phyloP scores from a whole-genome alignment of 2,888 invertebrate species.

The Argyresthia albistria region DNA sequence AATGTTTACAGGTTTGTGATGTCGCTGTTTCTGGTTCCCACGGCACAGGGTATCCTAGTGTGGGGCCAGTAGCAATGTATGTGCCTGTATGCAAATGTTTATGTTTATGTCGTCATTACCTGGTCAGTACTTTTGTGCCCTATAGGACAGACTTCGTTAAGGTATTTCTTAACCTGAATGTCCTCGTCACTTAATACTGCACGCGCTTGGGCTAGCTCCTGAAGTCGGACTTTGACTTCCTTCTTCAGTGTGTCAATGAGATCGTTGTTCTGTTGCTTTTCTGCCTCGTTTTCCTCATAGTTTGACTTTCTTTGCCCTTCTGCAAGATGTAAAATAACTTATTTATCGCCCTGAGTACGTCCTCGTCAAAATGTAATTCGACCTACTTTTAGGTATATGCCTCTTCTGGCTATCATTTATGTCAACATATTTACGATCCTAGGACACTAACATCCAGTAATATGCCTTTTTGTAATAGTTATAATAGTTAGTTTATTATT shows the following conservation, averaged over 20 bases:
- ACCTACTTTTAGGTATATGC: no score
- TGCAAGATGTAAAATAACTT: slow-evolving; percentile 24
- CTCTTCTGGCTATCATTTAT: no score
- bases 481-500: no score
- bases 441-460: no score
- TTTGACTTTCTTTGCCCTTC: slow-evolving; percentile 90
- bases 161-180: slow-evolving; percentile 52
- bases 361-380: no score
- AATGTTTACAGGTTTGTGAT: no score
- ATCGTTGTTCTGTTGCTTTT: slow-evolving; percentile 79
- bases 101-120: slow-evolving; percentile 24
- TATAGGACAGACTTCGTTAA: slow-evolving; percentile 53
- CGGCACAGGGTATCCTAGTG: no score
- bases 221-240: slow-evolving; percentile 77
- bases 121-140: slow-evolving; percentile 54
- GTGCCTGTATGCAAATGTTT: background rate
- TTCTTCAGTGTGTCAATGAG: slow-evolving; percentile 81
- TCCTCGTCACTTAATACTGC: slow-evolving; percentile 64
- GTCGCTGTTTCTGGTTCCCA: no score
- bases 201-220: slow-evolving; percentile 71
- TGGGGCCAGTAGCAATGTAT: no score
- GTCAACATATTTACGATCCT: no score
- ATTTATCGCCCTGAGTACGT: no score
- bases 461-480: no score
- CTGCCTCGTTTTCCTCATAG: slow-evolving; percentile 84